Percentiles rank a stretch among this genome's conserved stretches.
Evolutionary conservation across 2,888 invertebrate species (phyloP).

Genomic region (Xanthia icteritia): DNA sequence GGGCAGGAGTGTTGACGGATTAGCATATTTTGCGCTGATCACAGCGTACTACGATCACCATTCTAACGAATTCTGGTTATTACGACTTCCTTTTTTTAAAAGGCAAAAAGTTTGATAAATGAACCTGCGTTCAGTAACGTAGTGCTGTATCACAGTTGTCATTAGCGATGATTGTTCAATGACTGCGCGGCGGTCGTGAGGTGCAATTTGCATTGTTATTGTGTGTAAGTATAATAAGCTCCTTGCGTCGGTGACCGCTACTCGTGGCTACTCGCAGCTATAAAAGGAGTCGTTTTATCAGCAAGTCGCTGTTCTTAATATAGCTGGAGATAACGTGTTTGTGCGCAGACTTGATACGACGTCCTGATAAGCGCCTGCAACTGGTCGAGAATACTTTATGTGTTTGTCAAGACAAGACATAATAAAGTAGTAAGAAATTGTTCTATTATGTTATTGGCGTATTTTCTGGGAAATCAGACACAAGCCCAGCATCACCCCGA

Average conservation of each 20-base stretch:
- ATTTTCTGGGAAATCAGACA: slow-evolving; percentile 17
- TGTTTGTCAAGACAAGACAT: not conserved
- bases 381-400: slow-evolving; percentile 2
- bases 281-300: slow-evolving; percentile 54
- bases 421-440: not conserved
- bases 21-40: not conserved
- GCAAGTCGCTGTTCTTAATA: slow-evolving; percentile 53
- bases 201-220: not conserved
- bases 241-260: slow-evolving; percentile 1
- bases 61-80: not conserved
- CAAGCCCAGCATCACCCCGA: not conserved
- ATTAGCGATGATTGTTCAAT: slow-evolving; percentile 20
- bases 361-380: slow-evolving; percentile 39
- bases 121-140: not conserved
- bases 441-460: slow-evolving; percentile 1
- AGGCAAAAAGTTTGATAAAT: not conserved
- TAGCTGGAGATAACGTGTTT: slow-evolving; percentile 56
- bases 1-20: not conserved
- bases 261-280: slow-evolving; percentile 10
- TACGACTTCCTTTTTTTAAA: not conserved
- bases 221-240: not conserved
- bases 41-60: not conserved
- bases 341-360: slow-evolving; percentile 18
- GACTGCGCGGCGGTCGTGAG: slow-evolving; percentile 4
- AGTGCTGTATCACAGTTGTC: slow-evolving; percentile 3